Conservation (phyloP, 2,113 vertebrate species). For the Oplegnathus fasciatus region DNA sequence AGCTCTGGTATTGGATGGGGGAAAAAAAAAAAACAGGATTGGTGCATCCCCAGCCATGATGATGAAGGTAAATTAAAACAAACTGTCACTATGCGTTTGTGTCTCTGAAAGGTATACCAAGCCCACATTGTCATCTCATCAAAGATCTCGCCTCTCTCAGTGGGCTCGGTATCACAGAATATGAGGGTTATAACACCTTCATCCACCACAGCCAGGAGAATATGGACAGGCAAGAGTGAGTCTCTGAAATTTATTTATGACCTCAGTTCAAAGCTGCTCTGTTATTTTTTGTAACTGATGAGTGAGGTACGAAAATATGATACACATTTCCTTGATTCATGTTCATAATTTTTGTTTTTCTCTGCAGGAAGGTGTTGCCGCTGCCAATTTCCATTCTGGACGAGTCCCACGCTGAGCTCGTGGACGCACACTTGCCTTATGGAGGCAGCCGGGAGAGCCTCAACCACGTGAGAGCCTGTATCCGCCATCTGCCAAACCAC, state of each 20-base stretch:
- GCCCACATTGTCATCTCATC: conserved; percentile 32
- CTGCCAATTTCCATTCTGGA: conserved; percentile 68
- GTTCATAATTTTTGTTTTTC: conserved; percentile 19
- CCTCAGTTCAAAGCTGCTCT: not conserved
- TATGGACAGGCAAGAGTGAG: not conserved
- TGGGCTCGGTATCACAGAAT: conserved; percentile 20
- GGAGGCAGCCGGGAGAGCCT: conserved; percentile 66
- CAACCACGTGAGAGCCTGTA: conserved; percentile 65
- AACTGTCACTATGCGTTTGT: not conserved
- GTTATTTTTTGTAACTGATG: conserved; percentile 24
- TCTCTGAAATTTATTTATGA: conserved; percentile 1
- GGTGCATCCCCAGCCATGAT: not conserved
- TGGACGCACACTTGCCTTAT: conserved; percentile 69
- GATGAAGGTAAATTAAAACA: conserved; percentile 7
- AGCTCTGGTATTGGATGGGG: not conserved
- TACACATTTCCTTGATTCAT: conserved; percentile 1
- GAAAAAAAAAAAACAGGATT: not conserved
- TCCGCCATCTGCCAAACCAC: conserved; percentile 78
- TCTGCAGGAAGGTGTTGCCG: conserved; percentile 40
- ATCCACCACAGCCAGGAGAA: conserved; percentile 28
- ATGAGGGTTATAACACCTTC: not conserved
- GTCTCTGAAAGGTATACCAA: conserved; percentile 35
- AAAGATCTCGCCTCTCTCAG: conserved; percentile 9
- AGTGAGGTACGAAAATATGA: not conserved
- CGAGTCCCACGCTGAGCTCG: conserved; percentile 65